Evolutionary conservation across 2,888 invertebrate species (phyloP), one percentile per base, ranked within the genome.

Genomic region (Lamproptera curius): DNA sequence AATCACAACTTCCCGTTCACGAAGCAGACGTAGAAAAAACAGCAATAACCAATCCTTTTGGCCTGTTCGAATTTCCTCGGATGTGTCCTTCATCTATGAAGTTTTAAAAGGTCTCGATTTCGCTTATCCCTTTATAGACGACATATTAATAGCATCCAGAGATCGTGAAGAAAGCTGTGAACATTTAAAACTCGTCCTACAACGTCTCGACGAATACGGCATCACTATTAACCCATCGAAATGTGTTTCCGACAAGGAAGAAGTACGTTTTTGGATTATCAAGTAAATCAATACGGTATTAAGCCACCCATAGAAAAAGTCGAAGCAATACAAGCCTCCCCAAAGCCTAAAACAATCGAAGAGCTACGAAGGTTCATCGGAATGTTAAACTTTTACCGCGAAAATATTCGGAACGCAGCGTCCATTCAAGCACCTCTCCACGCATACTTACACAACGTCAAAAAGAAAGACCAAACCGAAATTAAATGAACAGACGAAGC

Each of bases 21-120:
- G 47, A 51, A 44, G 46, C 44, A 13, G 55, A 53, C 16, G 49
- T 50, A 5, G 48, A 52, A n/a, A 57, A 53, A 40, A 57, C 57
- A 3, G 55, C 52, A 6, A 49, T 51, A 1, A 51, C 43, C 4
- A 49, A 49, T 16, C 51, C 44, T 1, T 26, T 54, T 8, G 50
- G 49, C 10, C 38, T 51, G 31, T 53, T 47, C 20, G 45, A 53
- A 53, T 53, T 47, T 33, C 49, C 43, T 11, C 34, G 43, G 23
- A 49, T 49, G 43, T 42, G 42, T 33, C 42, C 42, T 28, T 73
- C 35, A 67, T 76, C 1, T 35, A 43, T 26, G 43, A 43, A 16
- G 36, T 36, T 6, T n/a, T 11, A 1, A 11, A 8, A 4, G 36
- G 43, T 4, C 23, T 26, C 1, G 36, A 36, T 9, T 36, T 36